phyloP scores from a whole-genome alignment of 1,140 invertebrate genomes.

The Thaumatotibia leucotreta region DNA sequence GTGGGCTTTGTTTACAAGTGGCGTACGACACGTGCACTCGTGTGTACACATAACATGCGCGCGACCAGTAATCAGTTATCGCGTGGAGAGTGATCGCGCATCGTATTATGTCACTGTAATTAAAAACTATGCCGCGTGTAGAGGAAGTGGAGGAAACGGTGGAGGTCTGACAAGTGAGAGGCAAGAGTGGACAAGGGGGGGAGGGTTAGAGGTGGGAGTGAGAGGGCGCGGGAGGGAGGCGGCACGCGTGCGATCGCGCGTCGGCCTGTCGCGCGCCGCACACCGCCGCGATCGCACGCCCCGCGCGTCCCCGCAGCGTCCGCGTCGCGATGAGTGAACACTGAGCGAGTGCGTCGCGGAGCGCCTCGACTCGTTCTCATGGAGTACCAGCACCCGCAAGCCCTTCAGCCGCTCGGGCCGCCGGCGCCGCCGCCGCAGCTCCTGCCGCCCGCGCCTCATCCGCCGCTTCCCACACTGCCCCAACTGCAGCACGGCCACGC shows the following conservation, averaged over 20 bases:
- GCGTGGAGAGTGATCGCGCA: conserved; percentile 53
- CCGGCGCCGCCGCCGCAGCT: conserved; percentile 56
- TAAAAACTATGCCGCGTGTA: conserved; percentile 40
- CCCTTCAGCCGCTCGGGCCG: conserved; percentile 52
- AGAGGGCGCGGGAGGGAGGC: conserved; percentile 25
- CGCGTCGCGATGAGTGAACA: conserved; percentile 60
- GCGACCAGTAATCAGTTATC: conserved; percentile 44
- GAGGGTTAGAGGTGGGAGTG: conserved; percentile 19
- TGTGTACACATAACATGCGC: conserved; percentile 37
- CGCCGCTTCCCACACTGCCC: conserved; percentile 61
- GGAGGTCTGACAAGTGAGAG: conserved; percentile 8
- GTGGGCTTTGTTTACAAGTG: conserved; percentile 39
- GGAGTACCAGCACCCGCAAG: conserved; percentile 59
- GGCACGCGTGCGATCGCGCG: conserved; percentile 20
- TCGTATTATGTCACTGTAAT: conserved; percentile 52
- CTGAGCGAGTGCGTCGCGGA: conserved; percentile 39
- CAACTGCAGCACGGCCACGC: conserved; percentile 66
- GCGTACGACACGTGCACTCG: conserved; percentile 37
- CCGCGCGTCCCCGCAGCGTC: conserved; percentile 33
- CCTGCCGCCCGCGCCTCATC: conserved; percentile 50
- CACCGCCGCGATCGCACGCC: conserved; percentile 47
- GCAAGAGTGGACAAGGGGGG: conserved; percentile 16
- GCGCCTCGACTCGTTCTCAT: conserved; percentile 38
- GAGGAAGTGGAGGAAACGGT: conserved; percentile 20
- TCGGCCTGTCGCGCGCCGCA: conserved; percentile 35